Conservation (phyloP, 2,113 vertebrate species). For the Danio rerio region DNA sequence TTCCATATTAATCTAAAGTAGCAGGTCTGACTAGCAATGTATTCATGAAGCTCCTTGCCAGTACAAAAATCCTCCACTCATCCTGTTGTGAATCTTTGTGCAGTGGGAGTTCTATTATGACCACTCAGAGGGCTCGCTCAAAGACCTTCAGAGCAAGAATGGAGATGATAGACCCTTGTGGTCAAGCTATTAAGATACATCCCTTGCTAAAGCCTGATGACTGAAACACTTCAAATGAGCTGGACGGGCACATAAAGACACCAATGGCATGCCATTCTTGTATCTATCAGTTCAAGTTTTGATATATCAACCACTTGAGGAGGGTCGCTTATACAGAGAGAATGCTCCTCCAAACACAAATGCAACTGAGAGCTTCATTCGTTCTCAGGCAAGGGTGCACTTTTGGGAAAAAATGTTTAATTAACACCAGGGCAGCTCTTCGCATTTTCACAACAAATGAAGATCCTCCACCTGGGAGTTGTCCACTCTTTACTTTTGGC, state of each 20-base stretch:
- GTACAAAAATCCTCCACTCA: slow-evolving; percentile 79
- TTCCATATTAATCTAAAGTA: slow-evolving; percentile 79
- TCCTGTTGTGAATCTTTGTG: slow-evolving; percentile 75
- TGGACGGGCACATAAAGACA: slow-evolving; percentile 72
- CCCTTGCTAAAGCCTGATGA: slow-evolving; percentile 77
- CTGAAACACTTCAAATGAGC: slow-evolving; percentile 79
- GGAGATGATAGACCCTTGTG: slow-evolving; percentile 77
- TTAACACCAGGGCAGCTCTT: slow-evolving; percentile 78
- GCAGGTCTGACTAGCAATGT: slow-evolving; percentile 77
- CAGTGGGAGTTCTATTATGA: slow-evolving; percentile 77
- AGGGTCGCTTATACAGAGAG: slow-evolving; percentile 60
- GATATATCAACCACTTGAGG: slow-evolving; percentile 79
- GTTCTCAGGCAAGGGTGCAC: slow-evolving; percentile 74
- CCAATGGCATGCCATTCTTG: slow-evolving; percentile 75
- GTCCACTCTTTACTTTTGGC: slow-evolving; percentile 60
- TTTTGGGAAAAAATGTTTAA: slow-evolving; percentile 78
- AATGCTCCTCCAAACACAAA: slow-evolving; percentile 76
- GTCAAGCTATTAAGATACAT: slow-evolving; percentile 83
- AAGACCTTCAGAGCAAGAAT: slow-evolving; percentile 80
- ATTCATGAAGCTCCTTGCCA: slow-evolving; percentile 75
- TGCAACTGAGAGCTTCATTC: slow-evolving; percentile 64
- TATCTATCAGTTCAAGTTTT: slow-evolving; percentile 85
- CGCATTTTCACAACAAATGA: slow-evolving; percentile 56
- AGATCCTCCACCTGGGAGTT: slow-evolving; percentile 59
- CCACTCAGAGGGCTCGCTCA: slow-evolving; percentile 75